These are phyloP conservation scores for Xenopus petersii DNA, from an alignment of 2,797 vertebrate species.

Conservation along the genomic window DNA sequence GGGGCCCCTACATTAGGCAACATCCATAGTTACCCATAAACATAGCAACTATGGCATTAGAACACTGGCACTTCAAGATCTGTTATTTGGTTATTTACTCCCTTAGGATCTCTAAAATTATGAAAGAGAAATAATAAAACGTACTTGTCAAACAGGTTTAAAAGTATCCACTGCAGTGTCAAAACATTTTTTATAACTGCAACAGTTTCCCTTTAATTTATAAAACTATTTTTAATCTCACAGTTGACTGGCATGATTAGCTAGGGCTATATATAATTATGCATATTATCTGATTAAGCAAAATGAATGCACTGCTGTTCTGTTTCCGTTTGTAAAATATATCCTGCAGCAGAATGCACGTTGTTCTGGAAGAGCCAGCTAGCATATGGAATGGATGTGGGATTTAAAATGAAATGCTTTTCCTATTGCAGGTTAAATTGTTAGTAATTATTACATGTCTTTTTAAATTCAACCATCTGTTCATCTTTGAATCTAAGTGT, in stretches of 20 bases:
- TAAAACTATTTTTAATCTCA: not conserved
- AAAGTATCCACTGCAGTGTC: too few species aligned
- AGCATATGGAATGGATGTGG: slow-evolving; percentile 31
- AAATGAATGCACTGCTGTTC: slow-evolving; percentile 22
- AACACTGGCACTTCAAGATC: too few species aligned
- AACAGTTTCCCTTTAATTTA: not conserved
- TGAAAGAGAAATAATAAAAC: too few species aligned
- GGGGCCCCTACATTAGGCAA: too few species aligned
- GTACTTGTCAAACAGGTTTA: too few species aligned
- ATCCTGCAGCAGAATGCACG: slow-evolving; percentile 17
- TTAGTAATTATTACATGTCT: slow-evolving; percentile 43
- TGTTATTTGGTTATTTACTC: too few species aligned
- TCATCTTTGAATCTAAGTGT: slow-evolving; percentile 21
- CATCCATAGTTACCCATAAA: too few species aligned
- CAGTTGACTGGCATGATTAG: slow-evolving; percentile 13
- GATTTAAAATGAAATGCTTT: slow-evolving; percentile 26
- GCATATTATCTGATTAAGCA: slow-evolving; percentile 32
- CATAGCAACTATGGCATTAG: too few species aligned
- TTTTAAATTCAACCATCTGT: slow-evolving; percentile 41
- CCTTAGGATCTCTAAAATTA: too few species aligned
- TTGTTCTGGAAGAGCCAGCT: slow-evolving; percentile 3
- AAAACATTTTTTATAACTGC: too few species aligned
- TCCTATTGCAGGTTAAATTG: slow-evolving; percentile 31
- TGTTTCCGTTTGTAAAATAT: slow-evolving; percentile 11
- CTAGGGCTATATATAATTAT: slow-evolving; percentile 20